Evolutionary conservation across 1,140 invertebrate genomes (phyloP), one percentile per base, ranked within the genome.

Genomic region (Cardiocondyla obscurior): DNA sequence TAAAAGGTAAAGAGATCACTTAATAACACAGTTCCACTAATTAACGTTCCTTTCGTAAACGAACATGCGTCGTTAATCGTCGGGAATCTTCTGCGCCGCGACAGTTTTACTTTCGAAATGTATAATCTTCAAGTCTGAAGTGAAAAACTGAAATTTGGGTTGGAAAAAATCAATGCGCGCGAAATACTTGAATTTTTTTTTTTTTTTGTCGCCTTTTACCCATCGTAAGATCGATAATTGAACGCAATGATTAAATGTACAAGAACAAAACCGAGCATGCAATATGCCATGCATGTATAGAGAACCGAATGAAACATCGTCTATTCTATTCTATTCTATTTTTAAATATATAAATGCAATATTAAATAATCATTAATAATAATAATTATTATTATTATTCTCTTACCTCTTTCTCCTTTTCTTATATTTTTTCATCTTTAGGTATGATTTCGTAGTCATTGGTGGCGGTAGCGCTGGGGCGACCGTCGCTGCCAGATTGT

Each of bases 401-500:
- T n/a, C n/a, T n/a, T n/a, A n/a, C n/a, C n/a, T n/a, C n/a, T n/a
- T n/a, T n/a, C n/a, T n/a, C n/a, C n/a, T n/a, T n/a, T n/a, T 14
- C 7, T 19, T 3, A n/a, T n/a, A n/a, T 36, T 28, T 30, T 8
- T 55, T 16, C 70, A 49, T 82, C 90, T 92, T 57, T 90, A 96
- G 95, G 87, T 98, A 98, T 92, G 97, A 98, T 93, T 98, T 98
- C 93, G 96, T 98, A 83, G 96, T 98, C 28, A 96, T 99, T 70
- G 98, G 98, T 1, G 97, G 97, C 4, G 98, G 98, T 0, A 98
- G 97, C 14, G 97, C 97, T 0, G 98, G 97, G 8, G 95, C 96
- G 19, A 97, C 97, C 30, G 96, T 97, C 12, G 97, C 97, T 6
- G 96, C 97, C 3, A 95, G 98, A 51, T 94, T 98, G 33, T 96